Conservation (phyloP, 2,888 invertebrate genomes). For the Amblyjoppa fuscipennis region DNA sequence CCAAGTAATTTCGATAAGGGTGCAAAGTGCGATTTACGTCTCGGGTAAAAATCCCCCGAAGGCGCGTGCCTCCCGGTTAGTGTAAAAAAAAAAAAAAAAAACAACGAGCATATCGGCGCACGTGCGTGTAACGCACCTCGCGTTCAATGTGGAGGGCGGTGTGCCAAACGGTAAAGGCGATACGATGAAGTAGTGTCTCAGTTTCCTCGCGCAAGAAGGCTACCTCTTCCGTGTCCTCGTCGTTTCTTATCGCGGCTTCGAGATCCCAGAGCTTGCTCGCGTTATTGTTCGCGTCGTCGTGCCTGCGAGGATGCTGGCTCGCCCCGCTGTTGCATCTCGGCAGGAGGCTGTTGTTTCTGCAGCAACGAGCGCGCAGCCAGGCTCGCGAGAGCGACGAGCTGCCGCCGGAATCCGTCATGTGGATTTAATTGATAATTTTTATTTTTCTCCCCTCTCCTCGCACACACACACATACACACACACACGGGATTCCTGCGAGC, state of each 20-base stretch:
- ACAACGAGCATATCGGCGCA: conserved; percentile 47
- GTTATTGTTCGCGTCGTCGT: conserved; percentile 77
- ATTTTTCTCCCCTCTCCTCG: background rate
- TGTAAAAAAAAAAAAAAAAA: too few relatives aligned
- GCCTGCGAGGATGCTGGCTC: conserved; percentile 54
- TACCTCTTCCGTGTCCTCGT: conserved; percentile 76
- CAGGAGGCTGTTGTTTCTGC: conserved; percentile 76
- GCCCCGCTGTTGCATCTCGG: conserved; percentile 30
- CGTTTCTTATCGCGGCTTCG: conserved; percentile 30
- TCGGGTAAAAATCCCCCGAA: too few relatives aligned
- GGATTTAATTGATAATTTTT: conserved; percentile 13
- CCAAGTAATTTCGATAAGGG: too few relatives aligned
- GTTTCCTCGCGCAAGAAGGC: conserved; percentile 85
- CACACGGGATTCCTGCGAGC: background rate
- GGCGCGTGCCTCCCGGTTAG: background rate
- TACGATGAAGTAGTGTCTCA: conserved; percentile 89
- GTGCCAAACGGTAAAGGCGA: conserved; percentile 92
- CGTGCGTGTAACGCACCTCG: conserved; percentile 73
- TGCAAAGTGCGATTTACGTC: too few relatives aligned
- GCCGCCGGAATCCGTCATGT: conserved; percentile 79
- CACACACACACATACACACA: background rate
- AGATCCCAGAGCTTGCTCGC: conserved; percentile 53
- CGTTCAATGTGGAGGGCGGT: conserved; percentile 90
- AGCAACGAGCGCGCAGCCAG: conserved; percentile 80
- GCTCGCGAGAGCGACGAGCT: conserved; percentile 77